Base-by-base conservation (phyloP, 2,797 vertebrate genomes). In the Tenualosa ilisha region DNA sequence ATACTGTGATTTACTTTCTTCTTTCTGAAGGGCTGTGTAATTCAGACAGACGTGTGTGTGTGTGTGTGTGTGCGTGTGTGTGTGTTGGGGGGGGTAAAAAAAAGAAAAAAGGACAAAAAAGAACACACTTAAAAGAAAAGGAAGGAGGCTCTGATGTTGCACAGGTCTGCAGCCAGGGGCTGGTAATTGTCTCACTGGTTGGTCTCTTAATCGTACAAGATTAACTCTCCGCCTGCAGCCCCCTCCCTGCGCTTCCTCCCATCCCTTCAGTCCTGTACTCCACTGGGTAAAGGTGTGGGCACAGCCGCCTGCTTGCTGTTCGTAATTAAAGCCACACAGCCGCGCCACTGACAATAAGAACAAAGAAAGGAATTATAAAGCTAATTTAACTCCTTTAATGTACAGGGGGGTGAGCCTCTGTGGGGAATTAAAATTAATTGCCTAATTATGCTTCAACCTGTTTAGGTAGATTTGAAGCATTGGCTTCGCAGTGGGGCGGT, bases 281-380 rank as follows among this genome's bases (percentile, higher is more conserved):
- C 54, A 15, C 82, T 84, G 83, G 89, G 82, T 8, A 17, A 83
- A 81, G 82, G 17, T 54, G 61, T 85, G 56, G 86, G 86, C 75
- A 79, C 49, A 63, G 50, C 81, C 86, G 86, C 84, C 85, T 83
- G 72, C 79, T 84, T 89, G 1, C 85, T 87, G 89, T 87, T 89
- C 86, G 83, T 93, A 93, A 94, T 94, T 93, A 91, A 93, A 89
- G 89, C 91, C 91, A 91, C 93, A 92, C 90, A 91, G 94, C 91
- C 92, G 86, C 86, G 86, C 86, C 37, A 90, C 84, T 89, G 91
- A 92, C 89, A 89, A 90, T 88, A 90, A 91, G 89, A 93, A 91
- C 92, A 93, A 94, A 90, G 90, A 88, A 24, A 11, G 82, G 88
- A 87, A 84, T 89, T 88, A 84, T 85, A 90, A 90, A 86, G 88